phyloP scores from a whole-genome alignment of 2,888 invertebrate genomes.

The Poecilus cupreus region DNA sequence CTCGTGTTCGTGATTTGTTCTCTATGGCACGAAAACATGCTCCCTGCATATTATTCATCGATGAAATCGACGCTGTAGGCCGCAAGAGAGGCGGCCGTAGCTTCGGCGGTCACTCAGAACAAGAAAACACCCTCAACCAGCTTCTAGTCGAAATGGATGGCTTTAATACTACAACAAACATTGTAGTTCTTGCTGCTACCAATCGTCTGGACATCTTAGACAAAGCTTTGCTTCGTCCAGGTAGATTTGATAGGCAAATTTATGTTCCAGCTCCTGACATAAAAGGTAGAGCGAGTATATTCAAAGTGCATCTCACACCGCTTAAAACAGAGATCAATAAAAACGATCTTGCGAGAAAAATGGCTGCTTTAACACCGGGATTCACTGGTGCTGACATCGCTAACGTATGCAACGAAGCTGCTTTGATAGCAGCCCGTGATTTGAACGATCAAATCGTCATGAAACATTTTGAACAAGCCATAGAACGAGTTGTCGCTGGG shows the following conservation, averaged over 20 bases:
- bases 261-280: constrained; percentile 99
- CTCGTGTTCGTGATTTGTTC: constrained; percentile 98
- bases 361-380: constrained; percentile 99
- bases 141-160: constrained; percentile 99
- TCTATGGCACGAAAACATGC: constrained; percentile 97
- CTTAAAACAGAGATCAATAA: constrained; percentile 94
- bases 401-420: constrained; percentile 99
- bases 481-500: constrained; percentile 97
- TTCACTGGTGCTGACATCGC: constrained; percentile 99
- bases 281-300: constrained; percentile 84
- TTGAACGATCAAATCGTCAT: constrained; percentile 85
- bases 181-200: constrained; percentile 99
- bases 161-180: constrained; percentile 98
- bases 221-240: constrained; percentile 96
- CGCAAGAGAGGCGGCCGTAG: constrained; percentile 93
- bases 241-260: constrained; percentile 98
- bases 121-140: constrained; percentile 99
- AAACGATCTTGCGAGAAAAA: constrained; percentile 90
- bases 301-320: constrained; percentile 87
- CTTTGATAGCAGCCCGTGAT: constrained; percentile 97
- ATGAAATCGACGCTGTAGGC: constrained; percentile 99
- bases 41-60: constrained; percentile 98
- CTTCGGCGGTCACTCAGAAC: constrained; percentile 97
- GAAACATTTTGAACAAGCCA: constrained; percentile 98
- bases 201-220: constrained; percentile 98